Evolutionary conservation across 2,797 vertebrate genomes (phyloP), one percentile per base, ranked within the genome.

Genomic region (Leptoclinus maculatus): DNA sequence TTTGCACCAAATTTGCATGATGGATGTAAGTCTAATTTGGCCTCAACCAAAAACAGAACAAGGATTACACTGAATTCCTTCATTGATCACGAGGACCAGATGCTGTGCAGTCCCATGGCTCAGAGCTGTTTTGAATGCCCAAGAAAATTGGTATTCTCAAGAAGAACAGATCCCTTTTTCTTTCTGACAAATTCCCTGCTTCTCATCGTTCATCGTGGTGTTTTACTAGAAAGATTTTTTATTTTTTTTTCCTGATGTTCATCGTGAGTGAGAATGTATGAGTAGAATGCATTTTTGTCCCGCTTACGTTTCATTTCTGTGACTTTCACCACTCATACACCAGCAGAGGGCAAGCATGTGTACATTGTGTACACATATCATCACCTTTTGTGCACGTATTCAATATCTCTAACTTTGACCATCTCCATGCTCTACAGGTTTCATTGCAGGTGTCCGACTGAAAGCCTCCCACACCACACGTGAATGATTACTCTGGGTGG

Each of bases 21-120:
- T 51, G 3, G 14, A 68, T 39, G 7, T 21, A n/a, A 66, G 29
- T 29, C 41, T 71, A 21, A 54, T 76, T 60, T 16, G 7, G 27
- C 56, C 57, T 54, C 32, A 56, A 47, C 45, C 32, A 34, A 66
- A 66, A 77, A 38, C 60, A 65, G 12, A 57, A 53, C 36, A 53
- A 39, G n/a, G 8, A 71, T n/a, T 38, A 54, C 43, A 74, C 49
- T 17, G n/a, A 51, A 49, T 70, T 4, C 5, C 25, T 66, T n/a
- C 1, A 19, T 56, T 65, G 14, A 5, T 67, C 27, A 16, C 38
- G 36, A 1, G 9, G 67, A 43, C 47, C 57, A 51, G 67, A 39
- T 68, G 66, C 45, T 45, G 39, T 16, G 27, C 41, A 7, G 12
- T 34, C 41, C 53, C 51, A 1, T 25, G 25, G 21, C 29, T 66